Evolutionary conservation across 2,888 invertebrate genomes (phyloP).

Genomic region (Acleris literana): DNA sequence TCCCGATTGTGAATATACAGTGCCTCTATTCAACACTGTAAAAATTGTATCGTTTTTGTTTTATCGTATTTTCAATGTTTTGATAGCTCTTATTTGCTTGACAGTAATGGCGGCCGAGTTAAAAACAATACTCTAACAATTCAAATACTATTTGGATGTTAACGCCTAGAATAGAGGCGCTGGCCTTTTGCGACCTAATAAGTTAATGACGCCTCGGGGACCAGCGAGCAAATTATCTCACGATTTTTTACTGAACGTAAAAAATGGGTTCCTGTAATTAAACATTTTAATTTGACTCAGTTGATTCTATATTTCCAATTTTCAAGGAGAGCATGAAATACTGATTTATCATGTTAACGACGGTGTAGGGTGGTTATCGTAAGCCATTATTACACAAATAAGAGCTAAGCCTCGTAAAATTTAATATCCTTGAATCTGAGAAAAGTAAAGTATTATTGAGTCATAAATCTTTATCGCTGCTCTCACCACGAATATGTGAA

Average conservation of each 20-base stretch:
- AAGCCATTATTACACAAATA: constrained; percentile 72
- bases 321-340: constrained; percentile 41
- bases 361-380: constrained; percentile 59
- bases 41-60: no score
- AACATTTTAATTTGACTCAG: neutral
- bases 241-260: neutral
- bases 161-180: no score
- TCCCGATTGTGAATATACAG: neutral
- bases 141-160: no score
- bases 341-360: constrained; percentile 55
- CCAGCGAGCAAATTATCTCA: neutral
- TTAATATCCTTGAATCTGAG: constrained; percentile 75
- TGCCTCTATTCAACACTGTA: no score
- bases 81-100: no score
- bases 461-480: constrained; percentile 76
- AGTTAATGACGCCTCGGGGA: neutral
- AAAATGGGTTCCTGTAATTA: neutral
- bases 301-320: neutral
- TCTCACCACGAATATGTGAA: constrained; percentile 66
- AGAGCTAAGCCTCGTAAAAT: constrained; percentile 72
- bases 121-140: no score
- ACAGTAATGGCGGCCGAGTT: no score
- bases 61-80: no score
- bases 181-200: neutral
- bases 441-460: constrained; percentile 79